phyloP scores from a whole-genome alignment of 2,113 vertebrate species.

The Ranitomeya imitator region DNA sequence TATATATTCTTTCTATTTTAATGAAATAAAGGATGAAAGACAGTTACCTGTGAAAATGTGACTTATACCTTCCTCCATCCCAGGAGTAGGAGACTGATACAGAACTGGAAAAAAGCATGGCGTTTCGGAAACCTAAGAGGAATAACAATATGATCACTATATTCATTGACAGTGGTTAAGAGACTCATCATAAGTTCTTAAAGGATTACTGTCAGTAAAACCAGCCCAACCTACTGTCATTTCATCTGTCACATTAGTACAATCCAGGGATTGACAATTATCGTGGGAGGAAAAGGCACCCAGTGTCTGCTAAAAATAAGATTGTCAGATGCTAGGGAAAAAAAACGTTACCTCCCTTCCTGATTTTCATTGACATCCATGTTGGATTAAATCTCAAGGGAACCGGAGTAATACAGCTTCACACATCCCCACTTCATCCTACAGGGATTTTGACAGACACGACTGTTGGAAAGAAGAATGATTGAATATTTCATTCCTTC shows the following conservation, averaged over 20 bases:
- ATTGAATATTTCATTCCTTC: constrained; percentile 35
- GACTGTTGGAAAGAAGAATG: constrained; percentile 12
- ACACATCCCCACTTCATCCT: constrained; percentile 19
- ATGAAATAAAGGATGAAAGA: background rate
- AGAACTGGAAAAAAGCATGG: background rate
- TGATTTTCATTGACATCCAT: constrained; percentile 29
- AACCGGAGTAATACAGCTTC: constrained; percentile 7
- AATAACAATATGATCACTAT: constrained; percentile 10
- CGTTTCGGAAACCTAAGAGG: background rate
- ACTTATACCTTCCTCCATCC: background rate
- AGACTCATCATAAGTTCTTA: constrained; percentile 39
- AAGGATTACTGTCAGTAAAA: constrained; percentile 48
- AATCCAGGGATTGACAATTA: constrained; percentile 12
- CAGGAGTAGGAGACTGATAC: background rate
- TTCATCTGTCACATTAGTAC: constrained; percentile 27
- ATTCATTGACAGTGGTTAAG: constrained; percentile 7
- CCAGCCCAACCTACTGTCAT: constrained; percentile 27
- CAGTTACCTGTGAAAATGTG: background rate
- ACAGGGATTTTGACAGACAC: constrained; percentile 16
- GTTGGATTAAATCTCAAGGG: constrained; percentile 16
- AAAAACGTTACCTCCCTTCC: constrained; percentile 2
- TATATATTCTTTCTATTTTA: background rate
- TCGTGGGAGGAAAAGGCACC: constrained; percentile 31
- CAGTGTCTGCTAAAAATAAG: constrained; percentile 43
- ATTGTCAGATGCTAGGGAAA: constrained; percentile 19